Evolutionary conservation across 2,797 vertebrate genomes (phyloP).

Genomic region (Tinamus major): DNA sequence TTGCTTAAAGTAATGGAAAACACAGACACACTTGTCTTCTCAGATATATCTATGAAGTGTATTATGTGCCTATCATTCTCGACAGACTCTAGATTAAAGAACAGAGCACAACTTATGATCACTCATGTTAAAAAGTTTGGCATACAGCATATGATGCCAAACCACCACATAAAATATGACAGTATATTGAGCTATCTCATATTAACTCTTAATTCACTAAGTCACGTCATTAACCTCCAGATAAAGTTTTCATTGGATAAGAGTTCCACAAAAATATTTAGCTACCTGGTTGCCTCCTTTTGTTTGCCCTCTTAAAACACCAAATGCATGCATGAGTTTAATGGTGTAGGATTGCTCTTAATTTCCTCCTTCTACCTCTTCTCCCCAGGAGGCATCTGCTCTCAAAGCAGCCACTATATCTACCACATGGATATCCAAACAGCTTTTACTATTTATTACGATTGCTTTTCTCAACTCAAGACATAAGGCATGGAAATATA

Average conservation of each 20-base stretch:
- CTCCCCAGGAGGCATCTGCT: conserved; percentile 73
- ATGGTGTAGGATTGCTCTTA: conserved; percentile 76
- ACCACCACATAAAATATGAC: neutral
- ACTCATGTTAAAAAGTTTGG: neutral
- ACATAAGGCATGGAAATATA: conserved; percentile 72
- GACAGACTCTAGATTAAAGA: conserved; percentile 1
- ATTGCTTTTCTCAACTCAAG: conserved; percentile 73
- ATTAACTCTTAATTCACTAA: conserved; percentile 2
- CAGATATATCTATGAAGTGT: neutral
- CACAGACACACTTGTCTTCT: neutral
- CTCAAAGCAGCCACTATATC: conserved; percentile 72
- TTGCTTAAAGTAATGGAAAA: neutral
- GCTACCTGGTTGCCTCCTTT: conserved; percentile 55
- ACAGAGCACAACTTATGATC: neutral
- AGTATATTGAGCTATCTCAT: neutral
- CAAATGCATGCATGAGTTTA: conserved; percentile 51
- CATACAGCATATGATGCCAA: neutral
- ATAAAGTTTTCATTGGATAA: conserved; percentile 44
- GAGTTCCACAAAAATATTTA: conserved; percentile 59
- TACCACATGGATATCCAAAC: conserved; percentile 73
- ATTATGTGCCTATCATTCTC: neutral
- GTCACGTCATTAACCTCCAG: conserved; percentile 2
- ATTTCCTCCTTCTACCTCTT: conserved; percentile 75
- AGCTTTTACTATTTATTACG: conserved; percentile 67
- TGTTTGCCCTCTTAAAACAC: conserved; percentile 55